Evolutionary conservation across 2,888 invertebrate genomes (phyloP).

Genomic region (Eupithecia inturbata): DNA sequence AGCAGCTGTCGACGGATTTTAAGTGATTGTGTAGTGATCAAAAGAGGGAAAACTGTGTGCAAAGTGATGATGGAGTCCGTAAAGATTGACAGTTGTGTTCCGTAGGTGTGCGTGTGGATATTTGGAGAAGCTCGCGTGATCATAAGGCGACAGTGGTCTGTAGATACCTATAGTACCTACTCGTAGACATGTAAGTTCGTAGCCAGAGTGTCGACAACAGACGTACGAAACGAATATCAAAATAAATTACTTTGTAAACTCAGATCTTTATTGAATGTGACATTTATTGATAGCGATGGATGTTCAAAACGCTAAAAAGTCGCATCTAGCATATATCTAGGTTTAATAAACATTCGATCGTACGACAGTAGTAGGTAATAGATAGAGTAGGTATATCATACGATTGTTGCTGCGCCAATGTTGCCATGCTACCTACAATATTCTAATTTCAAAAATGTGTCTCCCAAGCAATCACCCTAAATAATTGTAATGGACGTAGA

Average conservation of each 20-base stretch:
- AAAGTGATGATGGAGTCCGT: not conserved
- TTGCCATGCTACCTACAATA: not conserved
- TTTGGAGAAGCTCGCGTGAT: slow-evolving; percentile 41
- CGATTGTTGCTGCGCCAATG: not conserved
- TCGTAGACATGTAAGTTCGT: slow-evolving; percentile 28
- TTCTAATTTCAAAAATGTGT: not conserved
- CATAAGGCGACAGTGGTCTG: slow-evolving; percentile 20
- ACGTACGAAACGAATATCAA: slow-evolving; percentile 22
- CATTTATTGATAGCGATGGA: slow-evolving; percentile 14
- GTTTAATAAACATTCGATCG: not conserved
- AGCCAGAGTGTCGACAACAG: slow-evolving; percentile 6
- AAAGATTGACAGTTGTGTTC: slow-evolving; percentile 12
- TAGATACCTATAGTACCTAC: not conserved
- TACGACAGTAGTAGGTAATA: not conserved
- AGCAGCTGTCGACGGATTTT: slow-evolving; percentile 3
- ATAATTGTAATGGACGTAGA: slow-evolving; percentile 11
- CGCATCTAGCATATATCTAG: not conserved
- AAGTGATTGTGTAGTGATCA: slow-evolving; percentile 26
- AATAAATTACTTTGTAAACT: slow-evolving; percentile 27
- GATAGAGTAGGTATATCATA: not conserved
- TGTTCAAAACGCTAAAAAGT: slow-evolving; percentile 2
- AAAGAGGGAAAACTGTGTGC: slow-evolving; percentile 23
- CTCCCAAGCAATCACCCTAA: slow-evolving; percentile 1
- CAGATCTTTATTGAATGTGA: slow-evolving; percentile 30
- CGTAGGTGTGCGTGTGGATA: slow-evolving; percentile 44